Base-by-base conservation (phyloP, 2,888 invertebrate species). In the Ellobium chinense region DNA sequence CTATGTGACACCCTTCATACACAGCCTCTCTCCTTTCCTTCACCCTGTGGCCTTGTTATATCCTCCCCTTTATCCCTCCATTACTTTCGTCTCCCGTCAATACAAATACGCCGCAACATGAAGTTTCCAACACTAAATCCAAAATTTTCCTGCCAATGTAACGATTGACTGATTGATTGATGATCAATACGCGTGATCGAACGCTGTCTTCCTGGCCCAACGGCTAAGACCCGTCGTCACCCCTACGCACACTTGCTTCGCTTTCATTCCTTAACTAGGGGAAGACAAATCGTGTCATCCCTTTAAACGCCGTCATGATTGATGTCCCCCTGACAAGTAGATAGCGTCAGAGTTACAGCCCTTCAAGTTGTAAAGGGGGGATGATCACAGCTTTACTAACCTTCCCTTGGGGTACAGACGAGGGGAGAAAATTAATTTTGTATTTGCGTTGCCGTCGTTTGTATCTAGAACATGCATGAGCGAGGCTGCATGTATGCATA, bases 281-380 rank as follows among this genome's bases (percentile, higher is more conserved):
- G 29, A 60, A 62, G 60, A 74, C 24, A 74, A 74, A 60, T 60
- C 39, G 39, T 36, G 74, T 7, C 39, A 62, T 24, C 24, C 27
- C 39, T 37, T 2, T 54, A 56, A 62, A 62, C 24, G 58, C 14
- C 29, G 18, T 29, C 9, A 62, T 27, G 74, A 74, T 62, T 74
- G 74, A 74, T 74, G 74, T 62, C 24, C 74, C 72, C 34, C 37
- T 74, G 74, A 62, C 74, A 74, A 34, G 21, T 9, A 31, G 27
- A 36, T 39, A 21, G 34, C n/a, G 27, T 65, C 29, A 46, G 46
- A 7, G 46, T 46, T 46, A 46, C 7, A 46, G 46, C 46, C 46
- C 46, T 46, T 46, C 46, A 46, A 46, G 46, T 12, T 46, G 46
- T 46, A 46, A 46, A 46, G 18, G 46, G n/a, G 46, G 46, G 46